Conservation (phyloP, 2,888 invertebrate species). For the Polietes domitor region DNA sequence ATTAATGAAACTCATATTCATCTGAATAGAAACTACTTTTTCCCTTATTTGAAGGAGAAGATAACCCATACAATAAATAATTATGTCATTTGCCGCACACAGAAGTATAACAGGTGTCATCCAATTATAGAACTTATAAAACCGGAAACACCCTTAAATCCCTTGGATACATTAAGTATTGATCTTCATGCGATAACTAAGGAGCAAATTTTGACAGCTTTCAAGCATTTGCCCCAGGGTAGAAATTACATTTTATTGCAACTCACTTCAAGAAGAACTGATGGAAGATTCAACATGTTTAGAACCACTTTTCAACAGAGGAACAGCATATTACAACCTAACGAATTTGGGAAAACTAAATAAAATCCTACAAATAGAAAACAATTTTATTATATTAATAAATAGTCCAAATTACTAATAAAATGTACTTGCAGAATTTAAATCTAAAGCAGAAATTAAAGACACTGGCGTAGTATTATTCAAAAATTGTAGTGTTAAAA, state of each 20-base stretch:
- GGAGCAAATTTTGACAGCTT: conserved; percentile 8
- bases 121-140: not conserved
- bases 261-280: not conserved
- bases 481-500: not conserved
- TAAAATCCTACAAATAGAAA: not conserved
- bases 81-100: conserved; percentile 44
- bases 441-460: not conserved
- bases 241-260: too few species aligned
- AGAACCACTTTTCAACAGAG: not conserved
- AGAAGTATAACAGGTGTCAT: conserved; percentile 59
- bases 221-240: too few species aligned
- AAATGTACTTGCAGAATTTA: not conserved
- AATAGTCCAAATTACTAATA: not conserved
- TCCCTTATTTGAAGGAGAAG: conserved; percentile 1
- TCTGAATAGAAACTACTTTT: not conserved
- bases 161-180: not conserved
- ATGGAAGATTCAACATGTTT: conserved; percentile 2
- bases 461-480: not conserved
- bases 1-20: conserved; percentile 27
- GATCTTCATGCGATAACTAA: conserved; percentile 34
- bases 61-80: conserved; percentile 26
- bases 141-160: conserved; percentile 26
- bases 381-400: not conserved
- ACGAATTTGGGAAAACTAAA: not conserved
- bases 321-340: conserved; percentile 3